Percentiles rank a stretch among this genome's conserved stretches.
phyloP scores from a whole-genome alignment of 2,113 vertebrate species.

The Amazona guildingii region DNA sequence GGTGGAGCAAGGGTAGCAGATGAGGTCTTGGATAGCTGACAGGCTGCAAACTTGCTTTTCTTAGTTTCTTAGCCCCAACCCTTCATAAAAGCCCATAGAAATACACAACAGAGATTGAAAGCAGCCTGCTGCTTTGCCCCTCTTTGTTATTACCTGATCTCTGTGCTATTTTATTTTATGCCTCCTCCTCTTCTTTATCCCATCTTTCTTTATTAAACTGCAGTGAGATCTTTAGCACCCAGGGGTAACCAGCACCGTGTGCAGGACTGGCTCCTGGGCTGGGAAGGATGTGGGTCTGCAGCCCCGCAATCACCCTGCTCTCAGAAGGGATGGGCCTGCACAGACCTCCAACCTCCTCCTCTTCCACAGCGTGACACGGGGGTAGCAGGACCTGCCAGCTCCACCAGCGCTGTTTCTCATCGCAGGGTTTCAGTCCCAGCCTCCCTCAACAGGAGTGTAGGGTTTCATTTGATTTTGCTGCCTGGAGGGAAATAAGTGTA shows the following conservation, averaged over 20 bases:
- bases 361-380: neutral
- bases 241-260: neutral
- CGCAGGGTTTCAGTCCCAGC: neutral
- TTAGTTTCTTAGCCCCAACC: neutral
- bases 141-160: neutral
- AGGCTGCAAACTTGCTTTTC: neutral
- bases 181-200: neutral
- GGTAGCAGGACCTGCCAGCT: neutral
- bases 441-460: neutral
- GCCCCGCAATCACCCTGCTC: neutral
- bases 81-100: neutral
- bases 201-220: neutral
- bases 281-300: neutral
- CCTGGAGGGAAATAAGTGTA: conserved; percentile 26
- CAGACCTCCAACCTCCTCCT: neutral
- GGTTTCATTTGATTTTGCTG: conserved; percentile 15
- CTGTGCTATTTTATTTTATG: neutral
- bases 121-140: neutral
- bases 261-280: neutral
- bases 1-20: rapidly evolving
- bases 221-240: neutral
- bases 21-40: neutral
- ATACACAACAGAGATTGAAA: neutral
- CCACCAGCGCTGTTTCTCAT: neutral
- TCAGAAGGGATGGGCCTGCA: neutral